A percentile compares a stretch with the other conserved stretches of the same genome.
Evolutionary conservation across 2,888 invertebrate species (phyloP).

Genomic region (Orthosia cruda): DNA sequence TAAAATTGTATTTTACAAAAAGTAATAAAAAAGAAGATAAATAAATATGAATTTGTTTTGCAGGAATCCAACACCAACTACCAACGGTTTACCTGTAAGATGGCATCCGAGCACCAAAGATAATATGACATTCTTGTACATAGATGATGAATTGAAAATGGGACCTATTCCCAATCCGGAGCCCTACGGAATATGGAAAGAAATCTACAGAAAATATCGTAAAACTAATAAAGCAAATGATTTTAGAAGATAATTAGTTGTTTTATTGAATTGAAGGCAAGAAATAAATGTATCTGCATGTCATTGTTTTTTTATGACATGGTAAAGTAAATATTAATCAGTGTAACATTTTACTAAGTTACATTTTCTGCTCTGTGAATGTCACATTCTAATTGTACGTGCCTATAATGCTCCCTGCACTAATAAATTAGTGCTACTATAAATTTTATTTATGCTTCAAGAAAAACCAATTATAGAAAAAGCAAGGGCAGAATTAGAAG

Average conservation of each 20-base stretch:
- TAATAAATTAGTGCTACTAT: not conserved
- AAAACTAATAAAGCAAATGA: conserved; percentile 52
- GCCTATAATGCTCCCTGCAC: not conserved
- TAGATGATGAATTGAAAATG: conserved; percentile 68
- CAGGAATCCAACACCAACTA: conserved; percentile 54
- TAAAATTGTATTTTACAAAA: not conserved
- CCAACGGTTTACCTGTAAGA: conserved; percentile 45
- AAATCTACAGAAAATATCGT: conserved; percentile 69
- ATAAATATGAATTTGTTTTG: conserved; percentile 6
- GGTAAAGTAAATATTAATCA: too few relatives aligned
- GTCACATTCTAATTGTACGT: not conserved
- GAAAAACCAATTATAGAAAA: not conserved
- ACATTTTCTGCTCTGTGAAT: not conserved
- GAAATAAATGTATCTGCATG: not conserved
- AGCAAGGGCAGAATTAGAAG: conserved; percentile 2
- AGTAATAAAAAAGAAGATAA: too few relatives aligned
- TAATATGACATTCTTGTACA: conserved; percentile 67
- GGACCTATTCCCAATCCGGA: conserved; percentile 67
- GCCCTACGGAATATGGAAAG: conserved; percentile 67
- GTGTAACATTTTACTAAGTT: not conserved
- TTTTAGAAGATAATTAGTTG: conserved; percentile 21
- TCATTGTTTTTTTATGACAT: not conserved
- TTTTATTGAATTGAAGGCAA: conserved; percentile 1
- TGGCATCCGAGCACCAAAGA: conserved; percentile 66
- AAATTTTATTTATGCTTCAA: not conserved